These are phyloP conservation scores for Cantharis nigra DNA, from an alignment of 2,888 invertebrate genomes.

Conservation along the genomic window DNA sequence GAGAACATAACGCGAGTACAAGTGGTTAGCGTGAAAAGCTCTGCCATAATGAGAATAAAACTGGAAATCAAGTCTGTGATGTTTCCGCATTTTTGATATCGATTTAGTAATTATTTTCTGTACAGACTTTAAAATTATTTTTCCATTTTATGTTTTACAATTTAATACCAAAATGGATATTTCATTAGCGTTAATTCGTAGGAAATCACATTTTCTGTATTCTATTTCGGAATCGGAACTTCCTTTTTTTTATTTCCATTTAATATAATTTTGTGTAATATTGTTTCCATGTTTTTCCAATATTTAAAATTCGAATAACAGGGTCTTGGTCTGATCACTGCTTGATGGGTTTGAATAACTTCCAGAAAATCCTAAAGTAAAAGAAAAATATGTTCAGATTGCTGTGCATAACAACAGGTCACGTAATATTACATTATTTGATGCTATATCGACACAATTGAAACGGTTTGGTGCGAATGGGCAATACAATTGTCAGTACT, in stretches of 20 bases:
- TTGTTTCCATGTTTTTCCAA: background rate
- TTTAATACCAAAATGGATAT: background rate
- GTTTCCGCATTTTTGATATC: conserved; percentile 32
- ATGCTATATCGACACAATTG: no score
- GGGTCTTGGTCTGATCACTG: no score
- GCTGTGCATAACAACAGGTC: no score
- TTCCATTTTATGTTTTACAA: conserved; percentile 6
- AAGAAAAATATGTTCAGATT: no score
- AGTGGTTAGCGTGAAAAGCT: conserved; percentile 13
- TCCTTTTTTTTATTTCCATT: background rate
- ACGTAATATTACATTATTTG: no score
- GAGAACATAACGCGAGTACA: conserved; percentile 15
- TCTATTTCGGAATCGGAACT: background rate
- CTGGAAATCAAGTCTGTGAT: conserved; percentile 35
- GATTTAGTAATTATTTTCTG: conserved; percentile 33
- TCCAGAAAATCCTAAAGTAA: no score
- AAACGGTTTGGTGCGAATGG: no score
- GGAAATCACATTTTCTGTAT: background rate
- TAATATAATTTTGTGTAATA: background rate
- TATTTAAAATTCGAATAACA: background rate
- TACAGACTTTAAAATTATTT: conserved; percentile 17
- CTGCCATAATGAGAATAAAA: conserved; percentile 33
- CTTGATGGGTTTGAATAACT: no score
- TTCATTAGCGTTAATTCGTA: background rate
- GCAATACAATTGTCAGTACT: no score